Base-by-base conservation (phyloP, 2,888 invertebrate species). In the Silvanus unidentatus region DNA sequence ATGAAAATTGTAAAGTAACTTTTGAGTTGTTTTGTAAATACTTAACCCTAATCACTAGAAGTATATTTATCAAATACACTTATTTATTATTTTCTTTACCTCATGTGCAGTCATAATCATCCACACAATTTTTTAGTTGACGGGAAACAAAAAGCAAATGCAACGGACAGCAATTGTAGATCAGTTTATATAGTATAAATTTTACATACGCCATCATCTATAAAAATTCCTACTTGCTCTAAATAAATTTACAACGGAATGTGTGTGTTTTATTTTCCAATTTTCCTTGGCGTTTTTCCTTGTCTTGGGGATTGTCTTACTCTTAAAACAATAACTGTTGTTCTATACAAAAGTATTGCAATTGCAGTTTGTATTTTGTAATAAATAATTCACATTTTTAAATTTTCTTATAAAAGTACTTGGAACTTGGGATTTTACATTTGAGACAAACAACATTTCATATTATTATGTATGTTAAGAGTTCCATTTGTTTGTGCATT, bases 151-250 rank as follows among this genome's bases (percentile, higher is more conserved):
- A 52, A 48, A 50, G 51, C 47, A 50, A 45, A 50, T 50, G 55
- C 56, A 57, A 54, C 49, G 54, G 51, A 53, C 53, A 53, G 53
- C 54, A 49, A 54, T 47, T 52, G 50, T 57, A 60, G 55, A 52
- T 48, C 51, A 52, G 43, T 46, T 52, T 42, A 57, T n/a, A n/a
- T 60, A 59, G 57, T 60, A 58, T 60, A 58, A 55, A 58, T 59
- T 59, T 57, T 57, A 49, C 53, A 58, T 54, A 57, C 52, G 55
- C 57, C 58, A 52, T 57, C 56, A 55, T 58, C 58, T 61, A 58
- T 58, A 52, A 59, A 59, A 60, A 59, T 61, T 61, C 61, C 59
- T 61, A 61, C 55, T 58, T 61, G 59, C 58, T 60, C 59, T 58
- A 60, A 61, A 61, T 61, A 61, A 61, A 61, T 60, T 61, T 61